Conservation (phyloP, 2,888 invertebrate genomes). For the Gastrophysa polygoni region DNA sequence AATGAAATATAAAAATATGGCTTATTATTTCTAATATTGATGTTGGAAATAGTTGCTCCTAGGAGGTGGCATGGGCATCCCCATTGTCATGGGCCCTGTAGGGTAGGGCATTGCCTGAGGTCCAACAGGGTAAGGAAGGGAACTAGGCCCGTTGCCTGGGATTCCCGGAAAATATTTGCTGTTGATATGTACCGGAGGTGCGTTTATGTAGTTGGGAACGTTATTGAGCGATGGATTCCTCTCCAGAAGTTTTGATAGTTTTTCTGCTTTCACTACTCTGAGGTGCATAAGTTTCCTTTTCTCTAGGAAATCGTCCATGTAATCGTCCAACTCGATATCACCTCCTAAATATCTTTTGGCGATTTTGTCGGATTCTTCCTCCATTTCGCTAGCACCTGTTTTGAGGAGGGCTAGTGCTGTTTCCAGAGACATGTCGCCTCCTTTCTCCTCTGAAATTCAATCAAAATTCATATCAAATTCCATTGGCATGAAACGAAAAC, state of each 20-base stretch:
- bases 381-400: slow-evolving; percentile 89
- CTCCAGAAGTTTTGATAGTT: slow-evolving; percentile 78
- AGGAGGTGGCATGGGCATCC: slow-evolving; percentile 66
- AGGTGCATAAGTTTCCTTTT: slow-evolving; percentile 79
- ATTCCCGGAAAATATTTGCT: slow-evolving; percentile 60
- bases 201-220: slow-evolving; percentile 54
- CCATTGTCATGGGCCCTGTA: slow-evolving; percentile 76
- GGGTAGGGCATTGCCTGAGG: slow-evolving; percentile 66
- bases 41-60: slow-evolving; percentile 51
- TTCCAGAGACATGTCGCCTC: slow-evolving; percentile 80
- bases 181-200: slow-evolving; percentile 54
- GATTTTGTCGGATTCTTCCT: slow-evolving; percentile 88
- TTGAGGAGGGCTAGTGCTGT: slow-evolving; percentile 87
- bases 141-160: slow-evolving; percentile 39
- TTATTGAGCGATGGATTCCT: slow-evolving; percentile 49
- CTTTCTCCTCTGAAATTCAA: slow-evolving; percentile 69
- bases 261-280: slow-evolving; percentile 90
- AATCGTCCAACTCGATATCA: slow-evolving; percentile 76
- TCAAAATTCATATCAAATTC: background rate
- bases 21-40: slow-evolving; percentile 42
- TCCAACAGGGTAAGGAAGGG: slow-evolving; percentile 46
- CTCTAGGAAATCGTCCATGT: slow-evolving; percentile 82
- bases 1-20: background rate
- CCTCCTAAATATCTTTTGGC: slow-evolving; percentile 82
- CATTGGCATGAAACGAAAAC: too few relatives aligned